Percentiles rank a stretch among this genome's conserved stretches.
These are phyloP conservation scores for Macrotrachela quadricornifera DNA, from an alignment of 1,140 invertebrate species.

Conservation along the genomic window DNA sequence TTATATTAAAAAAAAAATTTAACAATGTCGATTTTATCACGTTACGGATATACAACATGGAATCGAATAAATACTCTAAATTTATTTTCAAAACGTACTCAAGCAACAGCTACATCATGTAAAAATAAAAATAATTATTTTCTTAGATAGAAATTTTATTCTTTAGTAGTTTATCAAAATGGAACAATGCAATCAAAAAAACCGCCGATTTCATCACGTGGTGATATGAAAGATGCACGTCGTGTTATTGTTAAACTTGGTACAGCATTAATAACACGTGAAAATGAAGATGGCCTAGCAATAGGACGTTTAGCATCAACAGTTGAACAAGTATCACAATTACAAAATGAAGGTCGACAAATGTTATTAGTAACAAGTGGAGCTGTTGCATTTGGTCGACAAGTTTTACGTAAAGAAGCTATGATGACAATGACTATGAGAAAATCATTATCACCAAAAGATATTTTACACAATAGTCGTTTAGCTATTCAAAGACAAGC, in stretches of 20 bases:
- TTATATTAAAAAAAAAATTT: no score
- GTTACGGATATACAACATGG: no score
- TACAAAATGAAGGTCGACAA: conserved; percentile 69
- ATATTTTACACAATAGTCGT: background rate
- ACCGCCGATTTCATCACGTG: conserved; percentile 28
- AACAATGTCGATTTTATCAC: no score
- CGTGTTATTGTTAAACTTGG: conserved; percentile 85
- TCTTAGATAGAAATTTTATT: no score
- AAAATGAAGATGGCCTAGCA: conserved; percentile 85
- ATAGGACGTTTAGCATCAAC: conserved; percentile 81
- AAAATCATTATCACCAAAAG: conserved; percentile 45
- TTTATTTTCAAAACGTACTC: no score
- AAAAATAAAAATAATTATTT: no score
- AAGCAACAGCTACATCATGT: no score
- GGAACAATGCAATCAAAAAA: no score
- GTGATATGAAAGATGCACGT: conserved; percentile 64
- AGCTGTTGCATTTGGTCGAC: conserved; percentile 91
- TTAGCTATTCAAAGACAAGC: conserved; percentile 36
- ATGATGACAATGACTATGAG: conserved; percentile 89
- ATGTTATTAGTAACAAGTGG: conserved; percentile 95
- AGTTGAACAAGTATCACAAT: conserved; percentile 84
- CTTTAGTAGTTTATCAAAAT: no score
- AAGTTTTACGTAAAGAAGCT: conserved; percentile 86
- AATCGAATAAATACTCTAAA: no score
- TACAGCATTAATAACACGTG: conserved; percentile 84